Evolutionary conservation across 2,113 vertebrate genomes (phyloP).

Genomic region (Oncorhynchus nerka): DNA sequence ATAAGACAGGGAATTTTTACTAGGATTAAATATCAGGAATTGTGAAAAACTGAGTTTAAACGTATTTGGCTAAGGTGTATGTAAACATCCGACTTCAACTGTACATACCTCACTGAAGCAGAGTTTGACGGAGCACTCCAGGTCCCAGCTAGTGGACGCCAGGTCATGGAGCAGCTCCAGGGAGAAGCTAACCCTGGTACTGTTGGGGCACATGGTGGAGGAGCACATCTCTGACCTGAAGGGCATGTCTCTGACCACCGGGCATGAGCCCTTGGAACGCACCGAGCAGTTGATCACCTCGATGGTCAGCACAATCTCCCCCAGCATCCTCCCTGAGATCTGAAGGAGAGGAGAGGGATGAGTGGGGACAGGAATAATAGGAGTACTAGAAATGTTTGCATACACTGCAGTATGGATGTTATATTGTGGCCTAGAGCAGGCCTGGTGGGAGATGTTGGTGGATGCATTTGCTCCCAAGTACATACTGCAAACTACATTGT

Average conservation of each 20-base stretch:
- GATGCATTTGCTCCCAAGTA: too few species aligned
- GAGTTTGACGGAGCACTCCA: conserved; percentile 62
- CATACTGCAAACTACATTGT: too few species aligned
- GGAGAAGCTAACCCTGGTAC: conserved; percentile 68
- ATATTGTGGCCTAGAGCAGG: too few species aligned
- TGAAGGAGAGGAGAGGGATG: conserved; percentile 23
- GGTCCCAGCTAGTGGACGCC: conserved; percentile 64
- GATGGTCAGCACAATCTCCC: conserved; percentile 39
- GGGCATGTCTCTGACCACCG: conserved; percentile 39
- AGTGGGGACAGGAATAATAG: too few species aligned
- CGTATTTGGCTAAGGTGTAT: too few species aligned
- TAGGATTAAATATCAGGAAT: too few species aligned
- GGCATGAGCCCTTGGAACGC: conserved; percentile 40
- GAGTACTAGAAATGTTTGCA: too few species aligned
- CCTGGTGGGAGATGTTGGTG: too few species aligned
- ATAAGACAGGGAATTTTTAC: too few species aligned
- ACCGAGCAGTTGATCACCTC: conserved; percentile 58
- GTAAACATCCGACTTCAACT: too few species aligned
- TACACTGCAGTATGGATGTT: too few species aligned
- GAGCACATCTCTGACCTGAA: conserved; percentile 58
- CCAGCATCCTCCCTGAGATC: conserved; percentile 49
- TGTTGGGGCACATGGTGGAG: conserved; percentile 51
- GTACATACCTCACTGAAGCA: conserved; percentile 51
- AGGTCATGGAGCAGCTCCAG: conserved; percentile 62
- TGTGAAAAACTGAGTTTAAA: too few species aligned